Conservation (phyloP, 2,113 vertebrate species). For the Falcunculus frontatus region DNA sequence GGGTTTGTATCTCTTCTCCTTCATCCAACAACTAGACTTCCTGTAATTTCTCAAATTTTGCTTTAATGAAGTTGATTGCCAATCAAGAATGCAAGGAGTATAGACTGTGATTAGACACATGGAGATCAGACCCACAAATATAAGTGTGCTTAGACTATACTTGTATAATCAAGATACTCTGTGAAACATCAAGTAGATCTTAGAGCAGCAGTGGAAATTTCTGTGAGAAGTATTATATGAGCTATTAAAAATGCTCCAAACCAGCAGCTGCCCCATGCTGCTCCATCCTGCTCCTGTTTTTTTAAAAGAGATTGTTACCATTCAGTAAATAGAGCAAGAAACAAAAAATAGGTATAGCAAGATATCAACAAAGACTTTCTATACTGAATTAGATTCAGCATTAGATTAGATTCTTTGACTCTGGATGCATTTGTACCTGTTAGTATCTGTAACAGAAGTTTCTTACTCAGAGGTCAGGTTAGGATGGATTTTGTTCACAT, state of each 20-base stretch:
- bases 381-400: not conserved
- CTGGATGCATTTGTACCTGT: not conserved
- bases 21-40: not conserved
- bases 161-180: slow-evolving; percentile 6
- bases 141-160: not conserved
- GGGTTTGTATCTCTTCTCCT: not conserved
- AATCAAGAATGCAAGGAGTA: slow-evolving; percentile 5
- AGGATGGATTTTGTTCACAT: not conserved
- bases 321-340: not conserved
- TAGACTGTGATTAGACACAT: not conserved
- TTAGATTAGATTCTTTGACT: not conserved
- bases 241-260: not conserved
- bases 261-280: not conserved
- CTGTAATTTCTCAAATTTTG: slow-evolving; percentile 26
- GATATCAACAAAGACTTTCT: not conserved
- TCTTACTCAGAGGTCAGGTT: not conserved
- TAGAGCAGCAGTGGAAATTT: not conserved
- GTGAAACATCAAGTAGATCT: not conserved
- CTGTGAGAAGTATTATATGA: not conserved
- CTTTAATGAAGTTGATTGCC: not conserved
- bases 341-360: not conserved
- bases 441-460: not conserved
- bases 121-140: not conserved
- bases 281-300: not conserved
- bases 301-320: not conserved